Base-by-base conservation (phyloP, 2,797 vertebrate genomes). In the Schizothorax lantsangensis region DNA sequence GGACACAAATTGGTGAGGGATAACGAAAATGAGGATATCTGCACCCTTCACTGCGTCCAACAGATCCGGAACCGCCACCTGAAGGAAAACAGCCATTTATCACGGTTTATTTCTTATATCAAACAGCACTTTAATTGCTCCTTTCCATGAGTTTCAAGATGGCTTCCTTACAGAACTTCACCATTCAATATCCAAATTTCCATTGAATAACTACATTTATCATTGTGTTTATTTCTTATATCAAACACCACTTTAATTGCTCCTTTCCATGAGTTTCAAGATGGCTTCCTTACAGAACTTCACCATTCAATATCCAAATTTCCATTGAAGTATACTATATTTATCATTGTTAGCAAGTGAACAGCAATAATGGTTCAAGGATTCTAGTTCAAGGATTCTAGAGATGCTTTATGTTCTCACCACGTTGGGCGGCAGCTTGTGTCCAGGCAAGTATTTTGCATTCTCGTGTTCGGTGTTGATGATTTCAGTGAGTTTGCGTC, bases 381-480 rank as follows among this genome's bases (percentile, higher is more conserved):
- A 30, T 30, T 30, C 30, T 30, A 5, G 43, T n/a, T 72, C 38
- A 45, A 73, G 6, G 71, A 11, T n/a, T n/a, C 2, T 57, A 0
- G 1, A 57, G 6, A 23, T 0, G 30, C 9, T 83, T 52, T 0
- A 2, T 9, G 0, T 72, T 88, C 96, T 93, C 91, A 99, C 98
- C 97, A 99, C 97, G 2, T 99, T 99, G 90, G 95, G 85, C 43
- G 98, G 98, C 92, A 99, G 96, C 92, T 98, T 98, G 95, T 97
- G 97, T 75, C 98, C 98, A 0, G 97, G 98, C 88, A 99, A 95
- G 90, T 99, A 99, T 88, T 98, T 99, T 90, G 98, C 95, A 0
- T 99, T 99, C 89, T 99, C 98, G 0, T 99, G 98, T 86, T 99
- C 96, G 0, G 93, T 96, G 94, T 99, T 99, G 94, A 99, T 99